Conservation (phyloP, 1,140 invertebrate genomes). For the Pseudomyrmex dendroicus region DNA sequence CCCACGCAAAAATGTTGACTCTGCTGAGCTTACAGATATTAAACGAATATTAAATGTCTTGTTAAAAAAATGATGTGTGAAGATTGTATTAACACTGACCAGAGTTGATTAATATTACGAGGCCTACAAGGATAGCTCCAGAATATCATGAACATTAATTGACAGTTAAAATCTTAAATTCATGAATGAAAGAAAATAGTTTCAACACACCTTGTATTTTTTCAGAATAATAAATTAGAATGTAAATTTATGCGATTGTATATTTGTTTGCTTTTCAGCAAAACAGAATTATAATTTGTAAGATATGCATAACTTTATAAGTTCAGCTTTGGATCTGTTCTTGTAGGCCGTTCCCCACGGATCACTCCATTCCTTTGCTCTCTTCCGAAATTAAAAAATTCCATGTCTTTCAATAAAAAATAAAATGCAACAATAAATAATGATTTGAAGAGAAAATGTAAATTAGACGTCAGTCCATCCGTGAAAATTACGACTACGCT, state of each 20-base stretch:
- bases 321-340: neutral
- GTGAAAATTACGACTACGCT: neutral
- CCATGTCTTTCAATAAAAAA: neutral
- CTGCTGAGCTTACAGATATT: conserved; percentile 83
- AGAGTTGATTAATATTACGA: neutral
- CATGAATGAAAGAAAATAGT: neutral
- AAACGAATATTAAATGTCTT: conserved; percentile 83
- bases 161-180: neutral
- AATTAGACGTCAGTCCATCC: neutral
- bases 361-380: neutral
- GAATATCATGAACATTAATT: neutral
- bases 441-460: neutral
- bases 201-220: neutral
- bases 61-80: conserved; percentile 73
- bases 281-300: neutral
- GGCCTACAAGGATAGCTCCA: conserved; percentile 12
- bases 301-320: neutral
- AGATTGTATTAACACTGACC: neutral
- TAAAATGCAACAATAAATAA: conserved; percentile 19
- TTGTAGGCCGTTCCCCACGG: conserved; percentile 12
- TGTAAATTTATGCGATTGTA: no score
- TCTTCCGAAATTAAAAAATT: neutral
- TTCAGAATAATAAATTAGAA: no score
- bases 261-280: no score
- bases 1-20: conserved; percentile 81